phyloP scores from a whole-genome alignment of 2,888 invertebrate genomes.

The Podabrus alpinus region DNA sequence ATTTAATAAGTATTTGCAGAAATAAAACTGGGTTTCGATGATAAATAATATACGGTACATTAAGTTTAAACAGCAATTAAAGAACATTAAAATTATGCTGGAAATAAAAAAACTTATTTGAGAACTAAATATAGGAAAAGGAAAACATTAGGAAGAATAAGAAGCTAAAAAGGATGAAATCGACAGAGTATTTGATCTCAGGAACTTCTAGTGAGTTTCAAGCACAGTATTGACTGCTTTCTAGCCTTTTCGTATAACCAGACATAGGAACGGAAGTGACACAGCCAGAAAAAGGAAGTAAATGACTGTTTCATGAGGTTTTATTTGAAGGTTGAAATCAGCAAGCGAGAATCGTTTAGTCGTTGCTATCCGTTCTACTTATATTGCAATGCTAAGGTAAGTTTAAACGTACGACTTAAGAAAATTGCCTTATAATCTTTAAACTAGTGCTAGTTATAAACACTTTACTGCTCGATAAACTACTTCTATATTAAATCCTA shows the following conservation, averaged over 20 bases:
- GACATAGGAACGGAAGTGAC: slow-evolving; percentile 44
- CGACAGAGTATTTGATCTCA: slow-evolving; percentile 35
- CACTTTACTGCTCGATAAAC: slow-evolving; percentile 29
- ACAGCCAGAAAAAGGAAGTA: slow-evolving; percentile 47
- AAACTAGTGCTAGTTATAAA: slow-evolving; percentile 34
- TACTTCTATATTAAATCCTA: slow-evolving; percentile 22
- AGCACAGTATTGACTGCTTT: slow-evolving; percentile 44
- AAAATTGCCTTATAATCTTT: slow-evolving; percentile 42
- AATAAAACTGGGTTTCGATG: neutral
- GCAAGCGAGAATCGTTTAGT: slow-evolving; percentile 47
- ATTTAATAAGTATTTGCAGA: too few species aligned
- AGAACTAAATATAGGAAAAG: slow-evolving; percentile 23
- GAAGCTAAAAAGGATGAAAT: slow-evolving; percentile 10
- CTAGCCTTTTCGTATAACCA: slow-evolving; percentile 37
- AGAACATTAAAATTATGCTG: neutral
- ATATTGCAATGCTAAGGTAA: slow-evolving; percentile 41
- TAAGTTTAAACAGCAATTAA: slow-evolving; percentile 4
- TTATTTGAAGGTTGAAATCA: slow-evolving; percentile 47
- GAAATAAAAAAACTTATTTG: slow-evolving; percentile 9
- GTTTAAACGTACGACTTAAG: slow-evolving; percentile 40
- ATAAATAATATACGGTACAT: neutral
- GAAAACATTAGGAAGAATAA: slow-evolving; percentile 18
- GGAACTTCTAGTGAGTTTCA: slow-evolving; percentile 39
- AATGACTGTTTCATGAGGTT: slow-evolving; percentile 46
- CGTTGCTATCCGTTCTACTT: slow-evolving; percentile 44